A percentile compares a stretch with the other conserved stretches of the same genome.
phyloP scores from a whole-genome alignment of 2,888 invertebrate genomes.

The Labia minor region DNA sequence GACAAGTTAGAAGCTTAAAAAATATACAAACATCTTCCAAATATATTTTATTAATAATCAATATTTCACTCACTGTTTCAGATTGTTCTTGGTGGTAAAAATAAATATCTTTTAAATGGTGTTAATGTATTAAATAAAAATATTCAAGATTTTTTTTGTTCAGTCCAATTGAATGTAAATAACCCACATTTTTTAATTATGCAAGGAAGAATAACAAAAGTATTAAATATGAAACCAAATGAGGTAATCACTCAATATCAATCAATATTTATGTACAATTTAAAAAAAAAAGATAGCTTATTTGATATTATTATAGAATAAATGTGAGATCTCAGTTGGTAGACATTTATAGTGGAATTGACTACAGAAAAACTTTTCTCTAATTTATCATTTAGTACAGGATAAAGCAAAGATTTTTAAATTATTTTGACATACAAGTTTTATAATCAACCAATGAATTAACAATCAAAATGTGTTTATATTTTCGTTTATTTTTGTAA shows the following conservation, averaged over 20 bases:
- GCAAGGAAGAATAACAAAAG: constrained; percentile 98
- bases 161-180: constrained; percentile 94
- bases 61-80: constrained; percentile 32
- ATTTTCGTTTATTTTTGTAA: too few species aligned
- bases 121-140: constrained; percentile 78
- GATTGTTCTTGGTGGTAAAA: constrained; percentile 77
- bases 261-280: too few species aligned
- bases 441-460: too few species aligned
- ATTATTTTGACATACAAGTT: too few species aligned
- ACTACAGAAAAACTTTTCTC: too few species aligned
- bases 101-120: constrained; percentile 91
- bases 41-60: neutral
- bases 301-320: too few species aligned
- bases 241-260: constrained; percentile 74
- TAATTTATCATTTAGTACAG: too few species aligned
- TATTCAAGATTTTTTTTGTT: constrained; percentile 89
- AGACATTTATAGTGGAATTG: too few species aligned
- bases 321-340: too few species aligned
- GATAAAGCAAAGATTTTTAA: too few species aligned
- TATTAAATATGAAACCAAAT: constrained; percentile 94
- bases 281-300: too few species aligned
- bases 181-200: constrained; percentile 99
- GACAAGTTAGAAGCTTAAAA: constrained; percentile 51
- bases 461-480: too few species aligned
- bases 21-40: neutral